Conservation (phyloP, 92 coral and sea anemone species). For the Zoanthus solanderi region DNA sequence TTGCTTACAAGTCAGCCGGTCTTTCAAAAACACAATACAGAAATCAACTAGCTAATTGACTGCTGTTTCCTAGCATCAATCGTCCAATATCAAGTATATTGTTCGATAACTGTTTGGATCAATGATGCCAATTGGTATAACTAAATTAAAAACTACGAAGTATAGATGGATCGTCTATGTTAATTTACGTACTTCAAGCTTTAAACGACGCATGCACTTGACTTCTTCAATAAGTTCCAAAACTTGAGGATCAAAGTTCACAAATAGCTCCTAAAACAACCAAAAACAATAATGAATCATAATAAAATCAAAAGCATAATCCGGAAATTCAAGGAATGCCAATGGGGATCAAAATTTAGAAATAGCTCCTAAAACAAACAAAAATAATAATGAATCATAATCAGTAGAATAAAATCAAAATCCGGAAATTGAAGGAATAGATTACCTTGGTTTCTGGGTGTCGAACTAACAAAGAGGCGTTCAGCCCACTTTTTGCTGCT, state of each 20-base stretch:
- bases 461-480: slow-evolving; percentile 91
- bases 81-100: no score
- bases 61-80: no score
- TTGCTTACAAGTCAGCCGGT: no score
- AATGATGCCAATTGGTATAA: no score
- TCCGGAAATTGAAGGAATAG: background rate
- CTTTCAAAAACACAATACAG: no score
- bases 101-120: no score
- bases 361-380: slow-evolving; percentile 77
- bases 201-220: slow-evolving; percentile 90
- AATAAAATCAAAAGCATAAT: background rate
- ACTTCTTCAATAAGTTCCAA: slow-evolving; percentile 96
- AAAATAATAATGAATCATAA: background rate
- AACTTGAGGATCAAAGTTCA: slow-evolving; percentile 98
- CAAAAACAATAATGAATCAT: background rate
- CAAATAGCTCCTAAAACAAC: slow-evolving; percentile 81
- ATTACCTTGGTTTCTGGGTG: slow-evolving; percentile 97
- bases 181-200: slow-evolving; percentile 80
- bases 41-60: no score
- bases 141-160: no score
- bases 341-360: slow-evolving; percentile 97
- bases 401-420: background rate
- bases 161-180: background rate
- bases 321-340: slow-evolving; percentile 76
- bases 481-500: slow-evolving; percentile 93